These are phyloP conservation scores for Caenorhabditis virilis DNA, from an alignment of 2,888 invertebrate species.

Conservation along the genomic window DNA sequence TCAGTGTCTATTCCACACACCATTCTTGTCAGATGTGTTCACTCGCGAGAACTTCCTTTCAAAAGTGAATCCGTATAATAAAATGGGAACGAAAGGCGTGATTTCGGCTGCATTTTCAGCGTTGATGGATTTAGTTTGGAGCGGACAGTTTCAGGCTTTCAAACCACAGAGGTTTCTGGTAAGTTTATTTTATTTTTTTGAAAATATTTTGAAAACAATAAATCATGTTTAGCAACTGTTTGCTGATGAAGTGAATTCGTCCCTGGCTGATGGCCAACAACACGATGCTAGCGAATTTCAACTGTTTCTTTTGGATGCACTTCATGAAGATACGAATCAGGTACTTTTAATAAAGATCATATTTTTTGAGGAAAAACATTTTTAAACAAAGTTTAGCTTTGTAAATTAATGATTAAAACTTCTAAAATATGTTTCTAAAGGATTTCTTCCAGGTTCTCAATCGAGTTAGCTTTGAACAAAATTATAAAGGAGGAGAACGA, in stretches of 20 bases:
- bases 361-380: neutral
- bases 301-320: slow-evolving; percentile 71
- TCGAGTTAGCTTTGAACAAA: slow-evolving; percentile 54
- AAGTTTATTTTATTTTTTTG: slow-evolving; percentile 1
- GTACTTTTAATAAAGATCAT: slow-evolving; percentile 10
- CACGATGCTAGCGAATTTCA: slow-evolving; percentile 74
- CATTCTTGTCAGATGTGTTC: slow-evolving; percentile 49
- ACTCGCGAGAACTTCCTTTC: slow-evolving; percentile 40
- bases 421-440: neutral
- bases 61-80: slow-evolving; percentile 47
- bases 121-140: slow-evolving; percentile 57
- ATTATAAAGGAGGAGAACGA: slow-evolving; percentile 55
- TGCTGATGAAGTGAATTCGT: slow-evolving; percentile 37
- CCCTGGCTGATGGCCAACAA: slow-evolving; percentile 68
- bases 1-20: slow-evolving; percentile 65
- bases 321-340: slow-evolving; percentile 69
- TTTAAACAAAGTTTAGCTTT: slow-evolving; percentile 5
- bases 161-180: slow-evolving; percentile 54
- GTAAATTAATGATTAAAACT: neutral
- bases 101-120: slow-evolving; percentile 61
- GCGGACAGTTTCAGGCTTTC: slow-evolving; percentile 52
- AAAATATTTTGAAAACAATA: neutral
- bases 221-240: slow-evolving; percentile 47
- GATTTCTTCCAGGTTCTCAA: slow-evolving; percentile 37
- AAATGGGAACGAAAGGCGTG: slow-evolving; percentile 57